These are phyloP conservation scores for Pseudotriccus pelzelni DNA, from an alignment of 2,797 vertebrate genomes.

Conservation along the genomic window DNA sequence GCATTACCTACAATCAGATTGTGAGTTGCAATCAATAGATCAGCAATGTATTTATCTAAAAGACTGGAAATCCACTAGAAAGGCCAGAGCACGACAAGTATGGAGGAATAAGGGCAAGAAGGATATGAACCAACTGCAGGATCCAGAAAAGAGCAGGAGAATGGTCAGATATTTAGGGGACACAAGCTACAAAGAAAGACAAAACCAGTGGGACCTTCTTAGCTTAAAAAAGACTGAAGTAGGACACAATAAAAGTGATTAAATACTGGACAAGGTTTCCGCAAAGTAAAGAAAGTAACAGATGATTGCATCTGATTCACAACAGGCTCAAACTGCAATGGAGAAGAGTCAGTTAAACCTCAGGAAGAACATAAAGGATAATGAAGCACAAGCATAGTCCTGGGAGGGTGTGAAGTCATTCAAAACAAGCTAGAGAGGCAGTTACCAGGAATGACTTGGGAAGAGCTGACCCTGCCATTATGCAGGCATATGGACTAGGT, in stretches of 20 bases:
- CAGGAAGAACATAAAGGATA: neutral
- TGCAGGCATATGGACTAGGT: neutral
- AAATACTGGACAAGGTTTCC: neutral
- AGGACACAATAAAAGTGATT: neutral
- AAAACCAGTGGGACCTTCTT: neutral
- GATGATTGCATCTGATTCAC: neutral
- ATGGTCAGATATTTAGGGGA: neutral
- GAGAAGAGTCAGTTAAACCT: neutral
- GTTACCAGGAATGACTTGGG: neutral
- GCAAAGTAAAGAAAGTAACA: neutral
- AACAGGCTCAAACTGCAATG: neutral
- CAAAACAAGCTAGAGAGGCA: neutral
- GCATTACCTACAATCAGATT: neutral
- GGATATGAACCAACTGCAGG: neutral
- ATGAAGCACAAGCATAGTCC: neutral
- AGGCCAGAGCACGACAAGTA: neutral
- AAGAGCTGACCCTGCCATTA: neutral
- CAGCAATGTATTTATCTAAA: neutral
- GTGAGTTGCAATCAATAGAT: neutral
- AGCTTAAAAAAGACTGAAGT: neutral
- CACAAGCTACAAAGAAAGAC: neutral
- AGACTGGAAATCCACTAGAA: neutral
- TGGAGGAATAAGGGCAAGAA: neutral
- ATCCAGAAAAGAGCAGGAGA: neutral
- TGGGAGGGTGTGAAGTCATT: neutral